These are phyloP conservation scores for Coreius guichenoti DNA, from an alignment of 2,797 vertebrate genomes.

Conservation along the genomic window DNA sequence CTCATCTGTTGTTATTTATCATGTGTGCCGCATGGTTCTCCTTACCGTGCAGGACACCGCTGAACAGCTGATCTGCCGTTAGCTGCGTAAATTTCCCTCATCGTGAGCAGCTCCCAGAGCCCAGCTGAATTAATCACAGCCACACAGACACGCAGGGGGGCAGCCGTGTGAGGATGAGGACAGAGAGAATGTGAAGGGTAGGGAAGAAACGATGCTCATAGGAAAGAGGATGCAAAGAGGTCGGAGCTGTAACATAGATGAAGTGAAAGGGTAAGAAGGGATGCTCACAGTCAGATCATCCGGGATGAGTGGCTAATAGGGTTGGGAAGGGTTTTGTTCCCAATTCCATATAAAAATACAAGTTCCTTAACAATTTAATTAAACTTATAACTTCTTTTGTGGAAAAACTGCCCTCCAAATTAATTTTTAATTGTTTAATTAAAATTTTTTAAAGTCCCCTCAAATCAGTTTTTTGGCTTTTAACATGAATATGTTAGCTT, in stretches of 20 bases:
- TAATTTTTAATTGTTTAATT: too few species aligned
- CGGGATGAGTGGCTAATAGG: background rate
- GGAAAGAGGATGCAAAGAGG: background rate
- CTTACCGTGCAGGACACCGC: slow-evolving; percentile 22
- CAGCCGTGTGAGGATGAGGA: slow-evolving; percentile 15
- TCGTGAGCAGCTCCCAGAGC: slow-evolving; percentile 30
- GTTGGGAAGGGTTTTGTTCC: too few species aligned
- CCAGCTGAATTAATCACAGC: slow-evolving; percentile 52
- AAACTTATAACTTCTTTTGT: too few species aligned
- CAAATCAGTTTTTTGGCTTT: too few species aligned
- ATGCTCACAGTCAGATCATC: background rate
- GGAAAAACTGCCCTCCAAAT: too few species aligned
- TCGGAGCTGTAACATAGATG: background rate
- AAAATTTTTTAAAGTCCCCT: too few species aligned
- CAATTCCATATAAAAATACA: too few species aligned
- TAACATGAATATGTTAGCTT: too few species aligned
- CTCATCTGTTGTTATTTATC: slow-evolving; percentile 54
- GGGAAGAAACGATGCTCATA: background rate
- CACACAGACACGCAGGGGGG: background rate
- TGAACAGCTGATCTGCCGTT: slow-evolving; percentile 48
- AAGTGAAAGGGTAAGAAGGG: background rate
- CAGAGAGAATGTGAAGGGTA: background rate
- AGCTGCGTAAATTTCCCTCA: slow-evolving; percentile 49
- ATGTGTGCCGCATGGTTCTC: slow-evolving; percentile 7
- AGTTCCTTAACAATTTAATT: too few species aligned